phyloP scores from a whole-genome alignment of 2,888 invertebrate species.

The Epicampocera succincta region DNA sequence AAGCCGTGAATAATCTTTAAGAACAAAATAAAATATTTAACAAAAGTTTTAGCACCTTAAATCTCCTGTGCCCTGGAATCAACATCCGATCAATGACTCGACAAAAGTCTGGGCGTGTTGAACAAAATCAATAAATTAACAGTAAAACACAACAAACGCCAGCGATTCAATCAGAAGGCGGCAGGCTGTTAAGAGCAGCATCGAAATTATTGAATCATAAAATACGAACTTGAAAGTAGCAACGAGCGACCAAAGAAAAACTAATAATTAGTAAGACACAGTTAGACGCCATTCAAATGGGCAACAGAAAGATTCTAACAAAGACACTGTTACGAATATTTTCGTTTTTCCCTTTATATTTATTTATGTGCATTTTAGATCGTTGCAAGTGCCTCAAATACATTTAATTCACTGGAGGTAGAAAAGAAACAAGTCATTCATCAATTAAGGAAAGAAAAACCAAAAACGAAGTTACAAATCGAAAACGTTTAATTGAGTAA shows the following conservation, averaged over 20 bases:
- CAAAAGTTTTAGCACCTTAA: slow-evolving; percentile 53
- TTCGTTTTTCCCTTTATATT: slow-evolving; percentile 3
- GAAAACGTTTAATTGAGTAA: slow-evolving; percentile 61
- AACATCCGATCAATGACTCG: slow-evolving; percentile 39
- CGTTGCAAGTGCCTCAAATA: slow-evolving; percentile 56
- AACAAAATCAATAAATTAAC: slow-evolving; percentile 44
- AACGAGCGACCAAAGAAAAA: background rate
- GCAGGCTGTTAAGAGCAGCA: slow-evolving; percentile 54
- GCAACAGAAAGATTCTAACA: slow-evolving; percentile 52
- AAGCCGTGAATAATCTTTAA: slow-evolving; percentile 57
- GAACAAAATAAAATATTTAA: slow-evolving; percentile 19
- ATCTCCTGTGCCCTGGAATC: background rate
- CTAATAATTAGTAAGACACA: slow-evolving; percentile 36
- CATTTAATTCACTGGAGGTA: background rate
- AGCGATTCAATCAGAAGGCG: slow-evolving; percentile 24
- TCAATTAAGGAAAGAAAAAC: slow-evolving; percentile 9
- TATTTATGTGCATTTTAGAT: slow-evolving; percentile 37
- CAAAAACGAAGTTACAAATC: no score
- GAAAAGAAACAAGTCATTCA: slow-evolving; percentile 62
- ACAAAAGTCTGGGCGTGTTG: slow-evolving; percentile 41
- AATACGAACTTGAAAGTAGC: slow-evolving; percentile 41
- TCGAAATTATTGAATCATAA: slow-evolving; percentile 68
- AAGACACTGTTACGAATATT: slow-evolving; percentile 58
- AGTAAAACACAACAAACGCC: slow-evolving; percentile 2
- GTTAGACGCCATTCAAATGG: slow-evolving; percentile 71